A percentile compares a stretch with the other conserved stretches of the same genome.
phyloP scores from a whole-genome alignment of 2,888 invertebrate species.

The Andrena minutula region DNA sequence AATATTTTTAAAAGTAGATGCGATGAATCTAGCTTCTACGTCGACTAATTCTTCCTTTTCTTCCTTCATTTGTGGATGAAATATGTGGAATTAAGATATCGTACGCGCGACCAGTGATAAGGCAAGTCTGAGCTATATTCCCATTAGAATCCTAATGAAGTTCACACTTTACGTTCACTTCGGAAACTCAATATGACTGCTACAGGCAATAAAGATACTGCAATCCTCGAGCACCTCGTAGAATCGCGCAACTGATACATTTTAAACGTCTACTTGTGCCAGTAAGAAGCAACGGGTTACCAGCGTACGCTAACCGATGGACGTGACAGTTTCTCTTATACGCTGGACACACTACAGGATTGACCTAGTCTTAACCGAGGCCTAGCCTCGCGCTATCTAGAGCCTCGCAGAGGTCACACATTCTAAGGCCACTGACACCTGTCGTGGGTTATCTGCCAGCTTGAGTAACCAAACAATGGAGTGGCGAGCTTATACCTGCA shows the following conservation, averaged over 20 bases:
- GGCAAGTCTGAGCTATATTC: not conserved
- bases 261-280: not conserved
- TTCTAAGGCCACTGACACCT: slow-evolving; percentile 63
- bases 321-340: slow-evolving; percentile 10
- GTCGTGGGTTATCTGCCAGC: slow-evolving; percentile 62
- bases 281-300: not conserved
- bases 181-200: not conserved
- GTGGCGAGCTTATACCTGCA: slow-evolving; percentile 30
- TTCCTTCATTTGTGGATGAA: too few species aligned
- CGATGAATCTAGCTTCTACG: too few species aligned
- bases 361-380: slow-evolving; percentile 37
- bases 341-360: slow-evolving; percentile 22
- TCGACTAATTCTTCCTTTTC: too few species aligned
- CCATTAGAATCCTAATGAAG: not conserved
- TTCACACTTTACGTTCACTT: not conserved
- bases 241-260: not conserved
- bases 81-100: too few species aligned
- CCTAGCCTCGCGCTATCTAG: slow-evolving; percentile 42
- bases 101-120: not conserved
- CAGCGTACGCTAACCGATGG: not conserved
- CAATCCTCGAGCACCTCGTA: not conserved
- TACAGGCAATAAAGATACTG: not conserved
- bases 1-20: too few species aligned
- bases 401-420: slow-evolving; percentile 53
- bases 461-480: slow-evolving; percentile 57